Evolutionary conservation across 2,113 vertebrate genomes (phyloP).

Genomic region (Silurus asotus): DNA sequence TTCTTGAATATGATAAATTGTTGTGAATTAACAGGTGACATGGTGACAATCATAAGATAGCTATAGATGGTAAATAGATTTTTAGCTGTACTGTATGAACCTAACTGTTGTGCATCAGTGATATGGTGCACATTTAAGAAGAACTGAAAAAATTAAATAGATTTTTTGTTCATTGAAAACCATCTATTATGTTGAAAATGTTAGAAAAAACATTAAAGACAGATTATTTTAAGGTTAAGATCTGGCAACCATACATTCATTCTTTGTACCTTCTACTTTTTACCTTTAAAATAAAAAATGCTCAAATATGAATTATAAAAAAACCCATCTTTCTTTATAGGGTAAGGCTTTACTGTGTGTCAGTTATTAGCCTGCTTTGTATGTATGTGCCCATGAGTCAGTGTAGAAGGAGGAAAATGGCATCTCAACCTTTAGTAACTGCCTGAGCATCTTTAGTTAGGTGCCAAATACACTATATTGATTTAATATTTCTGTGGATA

Average conservation of each 20-base stretch:
- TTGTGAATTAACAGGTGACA: neutral
- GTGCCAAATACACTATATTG: neutral
- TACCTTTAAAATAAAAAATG: neutral
- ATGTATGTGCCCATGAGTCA: neutral
- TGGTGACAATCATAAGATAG: no score
- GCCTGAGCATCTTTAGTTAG: neutral
- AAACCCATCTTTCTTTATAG: neutral
- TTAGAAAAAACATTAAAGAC: neutral
- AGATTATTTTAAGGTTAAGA: neutral
- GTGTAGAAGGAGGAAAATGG: neutral
- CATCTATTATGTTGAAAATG: neutral
- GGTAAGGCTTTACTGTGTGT: neutral
- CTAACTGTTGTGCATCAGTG: neutral
- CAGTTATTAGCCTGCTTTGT: neutral
- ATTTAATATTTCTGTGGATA: no score
- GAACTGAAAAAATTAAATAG: neutral
- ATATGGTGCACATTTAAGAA: neutral
- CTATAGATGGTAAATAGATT: neutral
- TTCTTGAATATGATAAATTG: neutral
- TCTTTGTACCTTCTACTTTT: neutral
- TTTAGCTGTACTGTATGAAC: neutral
- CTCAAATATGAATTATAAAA: no score
- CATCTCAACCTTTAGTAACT: neutral
- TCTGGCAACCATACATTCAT: neutral
- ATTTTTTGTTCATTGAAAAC: neutral